phyloP scores from a whole-genome alignment of 1,140 invertebrate species.

The Maconellicoccus hirsutus region DNA sequence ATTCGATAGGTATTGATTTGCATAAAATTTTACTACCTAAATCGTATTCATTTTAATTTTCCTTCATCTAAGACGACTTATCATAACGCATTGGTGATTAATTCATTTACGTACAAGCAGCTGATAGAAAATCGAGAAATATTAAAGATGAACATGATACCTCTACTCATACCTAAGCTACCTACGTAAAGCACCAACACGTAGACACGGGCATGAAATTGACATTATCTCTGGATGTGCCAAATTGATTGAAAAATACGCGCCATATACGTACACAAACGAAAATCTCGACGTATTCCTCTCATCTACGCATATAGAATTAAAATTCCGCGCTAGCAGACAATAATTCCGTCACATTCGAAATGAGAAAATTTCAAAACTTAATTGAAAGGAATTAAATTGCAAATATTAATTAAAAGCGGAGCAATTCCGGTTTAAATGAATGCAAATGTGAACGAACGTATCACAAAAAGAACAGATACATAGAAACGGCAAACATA shows the following conservation, averaged over 20 bases:
- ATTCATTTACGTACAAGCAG: no score
- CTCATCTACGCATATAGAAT: not conserved
- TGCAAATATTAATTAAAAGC: conserved; percentile 22
- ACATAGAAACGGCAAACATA: not conserved
- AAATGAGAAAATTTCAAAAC: conserved; percentile 20
- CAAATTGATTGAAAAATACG: not conserved
- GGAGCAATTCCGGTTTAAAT: not conserved
- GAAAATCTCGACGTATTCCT: not conserved
- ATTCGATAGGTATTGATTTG: not conserved
- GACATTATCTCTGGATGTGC: no score
- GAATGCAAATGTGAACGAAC: conserved; percentile 21
- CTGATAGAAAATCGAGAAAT: no score
- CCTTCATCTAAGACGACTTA: no score
- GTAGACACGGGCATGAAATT: no score
- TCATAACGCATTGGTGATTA: no score
- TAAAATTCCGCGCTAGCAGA: conserved; percentile 2
- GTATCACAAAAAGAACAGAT: conserved; percentile 10
- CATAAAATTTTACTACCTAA: not conserved
- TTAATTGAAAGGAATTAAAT: conserved; percentile 23
- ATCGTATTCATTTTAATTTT: not conserved
- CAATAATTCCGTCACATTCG: conserved; percentile 21
- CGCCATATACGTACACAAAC: not conserved
- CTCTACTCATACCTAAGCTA: no score
- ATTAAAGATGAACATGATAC: no score
- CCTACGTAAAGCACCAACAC: no score